Conservation (phyloP, 2,888 invertebrate genomes). For the Copidosoma aretas region DNA sequence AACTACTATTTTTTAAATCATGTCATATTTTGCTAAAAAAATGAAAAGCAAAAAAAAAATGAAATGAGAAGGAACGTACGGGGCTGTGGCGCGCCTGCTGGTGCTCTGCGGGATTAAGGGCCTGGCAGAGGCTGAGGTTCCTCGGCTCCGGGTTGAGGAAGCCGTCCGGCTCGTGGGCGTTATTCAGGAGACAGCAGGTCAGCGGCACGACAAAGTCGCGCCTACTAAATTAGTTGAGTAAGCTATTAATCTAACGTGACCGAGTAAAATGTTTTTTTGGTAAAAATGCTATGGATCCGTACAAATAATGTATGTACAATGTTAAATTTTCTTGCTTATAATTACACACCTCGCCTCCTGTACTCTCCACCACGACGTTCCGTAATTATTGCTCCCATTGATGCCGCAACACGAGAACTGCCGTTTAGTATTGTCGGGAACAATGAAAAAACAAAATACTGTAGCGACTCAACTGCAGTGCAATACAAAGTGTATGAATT, state of each 20-base stretch:
- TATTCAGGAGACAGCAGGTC: constrained; percentile 74
- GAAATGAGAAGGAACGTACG: constrained; percentile 64
- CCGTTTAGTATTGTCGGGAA: not conserved
- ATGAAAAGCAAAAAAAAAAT: no score
- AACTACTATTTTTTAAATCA: no score
- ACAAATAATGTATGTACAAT: no score
- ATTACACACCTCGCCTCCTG: constrained; percentile 67
- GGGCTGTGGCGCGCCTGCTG: constrained; percentile 68
- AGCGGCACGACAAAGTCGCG: constrained; percentile 73
- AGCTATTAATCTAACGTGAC: no score
- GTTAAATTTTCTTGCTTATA: no score
- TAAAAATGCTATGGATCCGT: no score
- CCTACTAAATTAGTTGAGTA: constrained; percentile 65
- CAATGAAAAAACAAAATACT: no score
- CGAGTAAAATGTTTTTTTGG: no score
- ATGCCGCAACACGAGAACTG: constrained; percentile 84
- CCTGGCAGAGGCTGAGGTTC: constrained; percentile 77
- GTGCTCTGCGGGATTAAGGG: constrained; percentile 67
- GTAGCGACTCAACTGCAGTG: no score
- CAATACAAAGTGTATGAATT: no score
- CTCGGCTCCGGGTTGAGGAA: constrained; percentile 79
- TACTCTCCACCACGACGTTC: constrained; percentile 80
- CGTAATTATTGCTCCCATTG: constrained; percentile 79
- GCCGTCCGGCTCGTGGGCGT: constrained; percentile 65
- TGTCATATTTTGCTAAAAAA: no score